A percentile compares a stretch with the other conserved stretches of the same genome.
Conservation (phyloP, 2,888 invertebrate species). For the Cybosia mesomella region DNA sequence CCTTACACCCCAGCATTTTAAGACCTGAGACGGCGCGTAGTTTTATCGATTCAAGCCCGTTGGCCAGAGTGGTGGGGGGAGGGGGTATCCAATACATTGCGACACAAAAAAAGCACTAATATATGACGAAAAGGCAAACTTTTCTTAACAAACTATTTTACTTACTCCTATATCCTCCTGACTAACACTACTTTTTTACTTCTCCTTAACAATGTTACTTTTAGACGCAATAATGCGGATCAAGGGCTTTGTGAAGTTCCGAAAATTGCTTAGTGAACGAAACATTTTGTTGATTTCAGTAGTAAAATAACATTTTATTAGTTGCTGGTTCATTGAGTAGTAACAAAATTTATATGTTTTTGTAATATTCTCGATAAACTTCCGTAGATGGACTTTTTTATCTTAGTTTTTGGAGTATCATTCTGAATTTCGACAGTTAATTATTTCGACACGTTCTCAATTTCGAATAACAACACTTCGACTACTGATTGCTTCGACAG, state of each 20-base stretch:
- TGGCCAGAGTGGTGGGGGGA: too few species aligned
- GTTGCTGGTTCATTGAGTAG: neutral
- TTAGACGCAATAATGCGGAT: neutral
- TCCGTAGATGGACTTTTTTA: neutral
- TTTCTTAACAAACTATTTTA: slow-evolving; percentile 1
- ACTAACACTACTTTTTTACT: neutral
- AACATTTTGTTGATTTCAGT: neutral
- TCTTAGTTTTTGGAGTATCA: too few species aligned
- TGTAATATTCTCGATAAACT: neutral
- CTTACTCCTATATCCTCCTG: too few species aligned
- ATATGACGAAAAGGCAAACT: neutral
- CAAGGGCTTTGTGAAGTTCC: neutral
- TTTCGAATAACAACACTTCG: too few species aligned
- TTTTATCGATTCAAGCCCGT: too few species aligned
- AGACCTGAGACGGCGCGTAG: too few species aligned
- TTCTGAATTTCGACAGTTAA: too few species aligned
- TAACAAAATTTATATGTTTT: neutral
- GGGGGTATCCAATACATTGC: too few species aligned
- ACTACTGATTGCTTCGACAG: too few species aligned
- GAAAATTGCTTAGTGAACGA: neutral
- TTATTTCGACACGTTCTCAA: too few species aligned
- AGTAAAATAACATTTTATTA: neutral
- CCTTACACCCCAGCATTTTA: too few species aligned
- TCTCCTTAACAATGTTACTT: slow-evolving; percentile 11
- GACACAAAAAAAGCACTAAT: too few species aligned